Evolutionary conservation across 1,140 invertebrate species (phyloP).

Genomic region (Neocloeon triangulifer): DNA sequence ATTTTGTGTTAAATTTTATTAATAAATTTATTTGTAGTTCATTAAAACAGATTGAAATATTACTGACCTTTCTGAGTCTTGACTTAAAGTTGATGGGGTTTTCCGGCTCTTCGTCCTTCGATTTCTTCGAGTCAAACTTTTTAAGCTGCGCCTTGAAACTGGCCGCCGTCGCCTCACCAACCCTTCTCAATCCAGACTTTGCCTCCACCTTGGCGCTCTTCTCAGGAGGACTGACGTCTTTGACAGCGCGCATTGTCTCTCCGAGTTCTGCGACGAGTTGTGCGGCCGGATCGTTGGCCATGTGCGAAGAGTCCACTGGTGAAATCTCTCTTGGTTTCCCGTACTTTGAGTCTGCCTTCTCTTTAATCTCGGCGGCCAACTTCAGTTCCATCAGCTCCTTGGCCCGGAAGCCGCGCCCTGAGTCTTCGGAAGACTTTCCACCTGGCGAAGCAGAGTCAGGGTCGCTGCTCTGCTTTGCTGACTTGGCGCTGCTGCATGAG

Average conservation of each 20-base stretch:
- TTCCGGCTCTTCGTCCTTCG: constrained; percentile 14
- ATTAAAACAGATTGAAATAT: too few species aligned
- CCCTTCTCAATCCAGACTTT: background rate
- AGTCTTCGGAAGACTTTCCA: background rate
- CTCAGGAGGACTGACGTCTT: too few species aligned
- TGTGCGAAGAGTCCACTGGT: constrained; percentile 8
- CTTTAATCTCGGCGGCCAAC: constrained; percentile 58
- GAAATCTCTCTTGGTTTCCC: constrained; percentile 5
- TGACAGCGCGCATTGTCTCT: background rate
- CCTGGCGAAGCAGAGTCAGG: constrained; percentile 12
- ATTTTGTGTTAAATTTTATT: too few species aligned
- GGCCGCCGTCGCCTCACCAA: constrained; percentile 11
- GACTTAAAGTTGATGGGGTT: constrained; percentile 55
- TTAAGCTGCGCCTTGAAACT: constrained; percentile 37
- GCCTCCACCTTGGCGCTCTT: background rate
- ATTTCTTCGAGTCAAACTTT: constrained; percentile 36
- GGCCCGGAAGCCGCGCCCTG: constrained; percentile 15
- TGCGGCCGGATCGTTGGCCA: constrained; percentile 51
- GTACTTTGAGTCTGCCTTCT: constrained; percentile 38
- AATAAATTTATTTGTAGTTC: too few species aligned
- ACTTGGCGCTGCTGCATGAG: constrained; percentile 25
- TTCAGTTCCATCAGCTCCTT: constrained; percentile 63
- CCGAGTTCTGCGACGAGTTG: constrained; percentile 45
- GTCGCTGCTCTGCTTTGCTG: constrained; percentile 10
- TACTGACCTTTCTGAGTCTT: constrained; percentile 61